A percentile compares a stretch with the other conserved stretches of the same genome.
Conservation (phyloP, 1,140 invertebrate genomes). For the Hormaphis cornu region DNA sequence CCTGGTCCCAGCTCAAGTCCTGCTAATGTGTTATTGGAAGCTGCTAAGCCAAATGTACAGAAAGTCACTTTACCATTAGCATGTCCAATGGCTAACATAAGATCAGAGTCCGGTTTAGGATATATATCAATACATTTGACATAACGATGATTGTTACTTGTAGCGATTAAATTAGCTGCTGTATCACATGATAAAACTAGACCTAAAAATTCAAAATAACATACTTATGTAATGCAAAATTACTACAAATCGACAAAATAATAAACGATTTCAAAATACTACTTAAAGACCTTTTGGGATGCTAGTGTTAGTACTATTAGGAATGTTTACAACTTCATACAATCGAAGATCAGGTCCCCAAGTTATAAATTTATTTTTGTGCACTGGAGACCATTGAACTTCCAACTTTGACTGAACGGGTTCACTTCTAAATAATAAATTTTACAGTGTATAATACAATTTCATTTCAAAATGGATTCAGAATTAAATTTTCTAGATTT, state of each 20-base stretch:
- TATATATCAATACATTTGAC: constrained; percentile 71
- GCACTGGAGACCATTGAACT: constrained; percentile 69
- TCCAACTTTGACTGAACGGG: constrained; percentile 58
- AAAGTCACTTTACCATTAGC: constrained; percentile 75
- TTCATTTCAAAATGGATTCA: no score
- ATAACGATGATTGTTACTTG: constrained; percentile 56
- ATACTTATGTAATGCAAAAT: not conserved
- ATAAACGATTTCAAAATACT: not conserved
- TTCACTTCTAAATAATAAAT: no score
- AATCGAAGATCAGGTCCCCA: constrained; percentile 77
- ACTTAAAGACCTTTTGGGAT: not conserved
- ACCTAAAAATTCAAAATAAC: constrained; percentile 43
- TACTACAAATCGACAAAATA: not conserved
- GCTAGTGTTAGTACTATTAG: not conserved
- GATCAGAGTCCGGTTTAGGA: constrained; percentile 58
- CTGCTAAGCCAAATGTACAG: constrained; percentile 63
- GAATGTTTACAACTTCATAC: constrained; percentile 54
- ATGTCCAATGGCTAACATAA: constrained; percentile 72
- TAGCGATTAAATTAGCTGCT: constrained; percentile 56
- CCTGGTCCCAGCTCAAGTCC: constrained; percentile 67
- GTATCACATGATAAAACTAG: constrained; percentile 56
- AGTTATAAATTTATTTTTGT: constrained; percentile 68
- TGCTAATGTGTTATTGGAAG: constrained; percentile 55
- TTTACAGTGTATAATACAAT: no score
- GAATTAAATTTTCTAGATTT: no score